Percentiles rank a stretch among this genome's conserved stretches.
Evolutionary conservation across 2,797 vertebrate genomes (phyloP).

Genomic region (Brachyrhaphis roseni): DNA sequence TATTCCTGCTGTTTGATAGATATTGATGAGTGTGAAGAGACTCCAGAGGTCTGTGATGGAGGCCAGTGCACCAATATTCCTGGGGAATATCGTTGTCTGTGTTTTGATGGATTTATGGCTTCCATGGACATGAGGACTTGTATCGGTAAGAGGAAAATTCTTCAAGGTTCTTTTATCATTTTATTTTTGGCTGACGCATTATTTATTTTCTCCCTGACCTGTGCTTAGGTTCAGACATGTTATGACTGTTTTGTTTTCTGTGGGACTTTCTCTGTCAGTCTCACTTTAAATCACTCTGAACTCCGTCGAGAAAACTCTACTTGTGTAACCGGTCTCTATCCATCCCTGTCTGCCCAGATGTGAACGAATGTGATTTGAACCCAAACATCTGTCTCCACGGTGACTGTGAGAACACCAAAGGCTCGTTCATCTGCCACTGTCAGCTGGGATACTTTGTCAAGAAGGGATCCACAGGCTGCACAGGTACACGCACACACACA

Average conservation of each 20-base stretch:
- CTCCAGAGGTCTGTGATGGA: slow-evolving; percentile 89
- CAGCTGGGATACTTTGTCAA: slow-evolving; percentile 90
- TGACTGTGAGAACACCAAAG: slow-evolving; percentile 93
- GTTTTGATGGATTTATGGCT: slow-evolving; percentile 92
- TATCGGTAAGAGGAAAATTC: slow-evolving; percentile 81
- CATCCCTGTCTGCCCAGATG: slow-evolving; percentile 76
- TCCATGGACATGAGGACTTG: slow-evolving; percentile 92
- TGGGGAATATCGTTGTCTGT: slow-evolving; percentile 91
- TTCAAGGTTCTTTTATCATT: neutral
- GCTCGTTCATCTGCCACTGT: slow-evolving; percentile 96
- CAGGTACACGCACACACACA: slow-evolving; percentile 76
- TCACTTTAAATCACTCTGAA: slow-evolving; percentile 31
- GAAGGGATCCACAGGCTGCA: slow-evolving; percentile 92
- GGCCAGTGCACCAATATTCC: slow-evolving; percentile 93
- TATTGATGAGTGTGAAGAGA: slow-evolving; percentile 93
- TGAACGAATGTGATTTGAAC: slow-evolving; percentile 94
- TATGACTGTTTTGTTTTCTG: neutral
- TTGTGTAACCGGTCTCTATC: slow-evolving; percentile 29
- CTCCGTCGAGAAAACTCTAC: slow-evolving; percentile 18
- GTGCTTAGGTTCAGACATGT: slow-evolving; percentile 14
- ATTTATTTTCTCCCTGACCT: slow-evolving; percentile 4
- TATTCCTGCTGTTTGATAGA: slow-evolving; percentile 72
- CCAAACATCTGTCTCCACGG: slow-evolving; percentile 94
- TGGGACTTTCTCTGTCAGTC: slow-evolving; percentile 25
- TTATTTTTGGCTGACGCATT: neutral